A percentile compares a stretch with the other conserved stretches of the same genome.
Evolutionary conservation across 1,140 invertebrate genomes (phyloP).

Genomic region (Nebria ingens): DNA sequence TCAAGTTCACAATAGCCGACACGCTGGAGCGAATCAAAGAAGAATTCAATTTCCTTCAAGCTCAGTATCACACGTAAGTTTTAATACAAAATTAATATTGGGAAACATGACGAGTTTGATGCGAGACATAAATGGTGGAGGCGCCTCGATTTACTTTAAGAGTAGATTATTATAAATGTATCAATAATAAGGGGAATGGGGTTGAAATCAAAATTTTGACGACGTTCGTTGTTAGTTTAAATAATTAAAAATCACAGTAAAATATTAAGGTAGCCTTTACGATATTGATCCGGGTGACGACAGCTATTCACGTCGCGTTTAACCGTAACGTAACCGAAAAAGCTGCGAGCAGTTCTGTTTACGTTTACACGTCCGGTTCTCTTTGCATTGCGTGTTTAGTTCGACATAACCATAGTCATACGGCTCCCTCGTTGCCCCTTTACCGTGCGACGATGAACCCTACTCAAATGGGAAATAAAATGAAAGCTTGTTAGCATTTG

Average conservation of each 20-base stretch:
- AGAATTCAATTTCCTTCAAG: conserved; percentile 77
- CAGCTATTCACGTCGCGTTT: background rate
- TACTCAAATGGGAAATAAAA: no score
- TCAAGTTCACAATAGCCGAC: conserved; percentile 87
- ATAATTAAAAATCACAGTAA: conserved; percentile 5
- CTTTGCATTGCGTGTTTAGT: background rate
- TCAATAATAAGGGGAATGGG: no score
- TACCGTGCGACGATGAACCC: no score
- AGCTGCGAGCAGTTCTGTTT: background rate
- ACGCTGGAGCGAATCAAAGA: conserved; percentile 88
- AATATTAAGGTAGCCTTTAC: background rate
- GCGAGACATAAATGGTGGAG: no score
- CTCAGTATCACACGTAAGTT: conserved; percentile 77
- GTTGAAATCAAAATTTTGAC: no score
- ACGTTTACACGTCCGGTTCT: conserved; percentile 1
- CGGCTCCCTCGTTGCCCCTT: background rate
- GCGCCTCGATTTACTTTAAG: no score
- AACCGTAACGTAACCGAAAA: background rate
- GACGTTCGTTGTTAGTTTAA: background rate
- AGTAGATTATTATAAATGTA: no score
- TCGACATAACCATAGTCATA: background rate
- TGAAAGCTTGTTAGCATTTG: no score
- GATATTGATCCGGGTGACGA: background rate
- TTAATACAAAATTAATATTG: no score
- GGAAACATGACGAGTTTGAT: no score